Evolutionary conservation across 2,113 vertebrate genomes (phyloP).

Genomic region (Tyto alba): DNA sequence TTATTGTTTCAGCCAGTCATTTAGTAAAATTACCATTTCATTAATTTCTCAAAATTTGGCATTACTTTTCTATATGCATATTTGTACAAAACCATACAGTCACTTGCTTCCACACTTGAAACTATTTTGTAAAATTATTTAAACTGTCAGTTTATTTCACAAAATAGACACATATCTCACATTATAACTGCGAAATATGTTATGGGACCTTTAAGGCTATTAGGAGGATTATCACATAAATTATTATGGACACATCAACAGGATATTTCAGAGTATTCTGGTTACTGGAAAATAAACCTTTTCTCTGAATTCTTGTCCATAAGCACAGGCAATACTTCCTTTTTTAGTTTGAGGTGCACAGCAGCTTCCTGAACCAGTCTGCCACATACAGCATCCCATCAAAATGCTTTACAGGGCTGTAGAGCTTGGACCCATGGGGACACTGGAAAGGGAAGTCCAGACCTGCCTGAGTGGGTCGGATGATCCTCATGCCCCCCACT

Average conservation of each 20-base stretch:
- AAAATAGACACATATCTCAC: not conserved
- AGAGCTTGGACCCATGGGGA: not conserved
- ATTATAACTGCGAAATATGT: not conserved
- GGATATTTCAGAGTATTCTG: not conserved
- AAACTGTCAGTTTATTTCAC: not conserved
- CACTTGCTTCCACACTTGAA: not conserved
- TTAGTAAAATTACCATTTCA: not conserved
- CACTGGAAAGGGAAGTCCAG: not conserved
- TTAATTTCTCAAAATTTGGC: not conserved
- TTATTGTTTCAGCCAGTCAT: not conserved
- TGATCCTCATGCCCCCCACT: rapidly evolving
- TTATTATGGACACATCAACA: not conserved
- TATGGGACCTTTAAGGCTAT: not conserved
- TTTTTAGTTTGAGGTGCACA: not conserved
- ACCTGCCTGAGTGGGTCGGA: not conserved
- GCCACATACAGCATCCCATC: not conserved
- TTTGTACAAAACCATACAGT: not conserved
- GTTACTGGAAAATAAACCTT: not conserved
- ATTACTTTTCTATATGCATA: not conserved
- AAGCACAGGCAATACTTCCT: not conserved
- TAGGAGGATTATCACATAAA: not conserved
- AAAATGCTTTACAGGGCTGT: not conserved
- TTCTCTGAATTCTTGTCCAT: not conserved
- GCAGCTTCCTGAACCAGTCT: not conserved
- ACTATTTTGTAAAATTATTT: not conserved